Conservation (phyloP, 1,140 invertebrate species). For the Penaeus chinensis region DNA sequence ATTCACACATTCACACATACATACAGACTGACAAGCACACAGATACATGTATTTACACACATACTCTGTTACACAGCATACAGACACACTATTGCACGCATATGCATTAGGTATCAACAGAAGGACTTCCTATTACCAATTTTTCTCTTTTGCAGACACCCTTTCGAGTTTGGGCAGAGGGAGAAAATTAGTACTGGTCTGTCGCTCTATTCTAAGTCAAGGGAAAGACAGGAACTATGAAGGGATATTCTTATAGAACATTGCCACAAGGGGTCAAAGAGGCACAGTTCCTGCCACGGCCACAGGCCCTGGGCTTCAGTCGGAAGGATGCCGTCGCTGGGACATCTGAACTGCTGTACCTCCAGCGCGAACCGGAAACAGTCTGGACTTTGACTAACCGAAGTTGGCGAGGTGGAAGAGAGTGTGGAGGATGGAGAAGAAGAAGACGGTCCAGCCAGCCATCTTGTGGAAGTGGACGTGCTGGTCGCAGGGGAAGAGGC, state of each 20-base stretch:
- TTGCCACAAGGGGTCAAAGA: no score
- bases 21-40: background rate
- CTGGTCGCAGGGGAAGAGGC: conserved; percentile 87
- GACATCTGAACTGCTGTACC: no score
- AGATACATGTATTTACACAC: background rate
- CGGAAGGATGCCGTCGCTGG: no score
- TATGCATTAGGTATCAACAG: background rate
- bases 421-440: conserved; percentile 82
- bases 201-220: no score
- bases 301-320: no score
- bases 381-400: conserved; percentile 71
- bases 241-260: no score
- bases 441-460: conserved; percentile 82
- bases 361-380: no score
- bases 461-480: conserved; percentile 95
- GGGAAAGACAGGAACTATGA: no score
- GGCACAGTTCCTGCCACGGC: no score
- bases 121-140: background rate
- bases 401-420: conserved; percentile 87
- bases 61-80: background rate
- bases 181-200: no score
- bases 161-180: no score
- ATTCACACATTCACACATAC: no score
- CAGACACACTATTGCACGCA: background rate
- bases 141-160: background rate